Conservation (phyloP, 2,797 vertebrate species). For the Sphenodon punctatus region DNA sequence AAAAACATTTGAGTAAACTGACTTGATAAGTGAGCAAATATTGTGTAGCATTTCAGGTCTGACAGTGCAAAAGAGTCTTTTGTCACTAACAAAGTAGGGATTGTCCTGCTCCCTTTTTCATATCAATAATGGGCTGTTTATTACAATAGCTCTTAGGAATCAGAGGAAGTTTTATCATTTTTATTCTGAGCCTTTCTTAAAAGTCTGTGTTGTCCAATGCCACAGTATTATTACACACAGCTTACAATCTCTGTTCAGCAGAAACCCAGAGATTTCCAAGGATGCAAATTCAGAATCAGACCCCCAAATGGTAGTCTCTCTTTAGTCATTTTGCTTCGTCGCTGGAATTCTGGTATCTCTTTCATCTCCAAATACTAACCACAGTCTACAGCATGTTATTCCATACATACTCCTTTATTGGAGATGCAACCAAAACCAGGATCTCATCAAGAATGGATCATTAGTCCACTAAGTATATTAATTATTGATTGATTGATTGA, state of each 20-base stretch:
- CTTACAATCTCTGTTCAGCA: rapidly evolving
- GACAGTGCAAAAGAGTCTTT: background rate
- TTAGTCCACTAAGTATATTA: no score
- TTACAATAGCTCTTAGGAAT: background rate
- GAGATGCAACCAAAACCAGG: no score
- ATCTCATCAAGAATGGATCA: no score
- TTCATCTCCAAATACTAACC: rapidly evolving
- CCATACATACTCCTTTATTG: no score
- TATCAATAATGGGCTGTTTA: background rate
- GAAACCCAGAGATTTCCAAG: background rate
- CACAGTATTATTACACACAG: background rate
- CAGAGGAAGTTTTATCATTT: background rate
- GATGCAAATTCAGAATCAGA: no score
- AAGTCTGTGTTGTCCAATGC: background rate
- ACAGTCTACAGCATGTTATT: rapidly evolving
- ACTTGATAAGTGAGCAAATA: background rate
- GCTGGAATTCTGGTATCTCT: background rate
- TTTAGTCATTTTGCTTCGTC: rapidly evolving
- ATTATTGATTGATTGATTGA: no score
- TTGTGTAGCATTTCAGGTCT: background rate
- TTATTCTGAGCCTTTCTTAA: background rate
- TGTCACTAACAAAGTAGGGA: background rate
- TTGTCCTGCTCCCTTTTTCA: background rate
- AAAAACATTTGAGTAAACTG: background rate
- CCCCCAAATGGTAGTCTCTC: background rate